Evolutionary conservation across 2,888 invertebrate genomes (phyloP), one percentile per base, ranked within the genome.

Genomic region (Trissolcus japonicus): DNA sequence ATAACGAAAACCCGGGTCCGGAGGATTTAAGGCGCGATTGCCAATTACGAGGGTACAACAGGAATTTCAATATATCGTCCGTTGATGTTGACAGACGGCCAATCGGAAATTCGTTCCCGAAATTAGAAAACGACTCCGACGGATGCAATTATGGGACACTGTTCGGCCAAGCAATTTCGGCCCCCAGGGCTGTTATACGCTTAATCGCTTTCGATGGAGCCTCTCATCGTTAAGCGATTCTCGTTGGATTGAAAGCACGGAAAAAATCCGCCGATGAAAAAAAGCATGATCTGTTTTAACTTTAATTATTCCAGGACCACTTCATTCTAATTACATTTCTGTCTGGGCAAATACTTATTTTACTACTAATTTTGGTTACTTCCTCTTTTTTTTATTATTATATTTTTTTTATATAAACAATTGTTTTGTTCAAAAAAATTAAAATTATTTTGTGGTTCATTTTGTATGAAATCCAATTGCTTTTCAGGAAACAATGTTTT

Each of bases 61-160:
- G 65, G 75, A 76, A 76, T 76, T 76, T 60, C 75, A 76, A 76
- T 69, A 68, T 63, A 59, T 68, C 68, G 59, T 25, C 17, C 43
- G 67, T 46, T 62, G 56, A 67, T 67, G 66, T 43, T 60, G 69
- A 69, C 65, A 60, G 75, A 76, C 68, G 69, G 60, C 75, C 60
- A 76, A 76, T 76, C 60, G 75, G 60, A 76, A 76, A 69, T 65
- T 69, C 65, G 67, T 76, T 69, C 60, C 69, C 41, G 50, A 69
- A 76, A 76, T 76, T 76, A 69, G 68, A 46, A 14, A 54, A 59
- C 60, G 67, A 60, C 29, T 60, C 46, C 43, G 51, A 50, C 53
- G 65, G 55, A 69, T 65, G 74, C 53, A 63, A 75, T 75, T 68
- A 68, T 13, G 56, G 73, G 50, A 61, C 60, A 29, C 35, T 9